Base-by-base conservation (phyloP, 2,888 invertebrate species). In the Idaea biselata region DNA sequence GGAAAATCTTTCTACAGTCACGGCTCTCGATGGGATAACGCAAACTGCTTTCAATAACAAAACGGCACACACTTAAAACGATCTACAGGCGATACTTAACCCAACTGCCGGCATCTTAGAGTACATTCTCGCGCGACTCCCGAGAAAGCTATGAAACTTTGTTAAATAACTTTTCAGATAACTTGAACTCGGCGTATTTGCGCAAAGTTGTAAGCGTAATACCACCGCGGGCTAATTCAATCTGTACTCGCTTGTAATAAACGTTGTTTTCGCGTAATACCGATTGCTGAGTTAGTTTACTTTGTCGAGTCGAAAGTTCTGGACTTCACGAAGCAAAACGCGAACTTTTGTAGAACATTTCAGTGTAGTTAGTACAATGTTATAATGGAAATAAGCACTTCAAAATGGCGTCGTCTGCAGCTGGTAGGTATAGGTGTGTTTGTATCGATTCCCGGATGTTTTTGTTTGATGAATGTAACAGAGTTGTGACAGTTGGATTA, bases 121-220 rank as follows among this genome's bases (percentile, higher is more conserved):
- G 88, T 83, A 72, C 83, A 88, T 86, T 87, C 82, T 91, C 85
- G 78, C 74, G 73, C 78, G 77, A 79, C 87, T 73, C 71, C 80
- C 81, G 82, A 87, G 88, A 91, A 91, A 89, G 91, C 91, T 91
- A 91, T 91, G 92, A 92, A 92, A 92, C 92, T 92, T 92, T 92
- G 92, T 92, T 92, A 91, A 92, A 91, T 92, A 92, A 92, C 91
- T 92, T 92, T 92, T 92, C 91, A 91, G 91, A 92, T 92, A 92
- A 92, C 91, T 92, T 91, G 90, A 91, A 91, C 87, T 90, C 85
- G 81, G 84, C 85, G 83, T 91, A 89, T 90, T 91, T 91, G 87
- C 83, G 81, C 87, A 90, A 89, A 90, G 91, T 89, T 89, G 87
- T 88, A 92, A 89, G 88, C 86, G 89, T 84, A 84, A 86, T 85